Evolutionary conservation across 2,113 vertebrate genomes (phyloP).

Genomic region (Romanogobio albipinnatus): DNA sequence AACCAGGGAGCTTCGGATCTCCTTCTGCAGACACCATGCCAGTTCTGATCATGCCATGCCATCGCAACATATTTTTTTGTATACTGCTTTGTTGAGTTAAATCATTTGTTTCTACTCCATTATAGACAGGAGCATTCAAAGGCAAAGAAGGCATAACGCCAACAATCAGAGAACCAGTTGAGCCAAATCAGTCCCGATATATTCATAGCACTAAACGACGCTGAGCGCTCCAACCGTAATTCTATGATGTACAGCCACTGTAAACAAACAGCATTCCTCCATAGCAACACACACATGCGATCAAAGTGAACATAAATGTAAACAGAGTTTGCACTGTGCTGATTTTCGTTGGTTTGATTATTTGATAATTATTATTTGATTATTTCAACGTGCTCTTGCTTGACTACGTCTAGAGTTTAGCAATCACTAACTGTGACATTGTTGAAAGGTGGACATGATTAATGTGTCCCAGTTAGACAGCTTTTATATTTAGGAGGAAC

Average conservation of each 20-base stretch:
- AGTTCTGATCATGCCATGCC: neutral
- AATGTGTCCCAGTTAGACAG: conserved; percentile 1
- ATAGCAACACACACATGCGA: neutral
- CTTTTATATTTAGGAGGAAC: neutral
- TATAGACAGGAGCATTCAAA: neutral
- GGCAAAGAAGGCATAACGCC: neutral
- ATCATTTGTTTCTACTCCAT: neutral
- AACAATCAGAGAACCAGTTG: neutral
- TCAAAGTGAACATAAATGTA: conserved; percentile 8
- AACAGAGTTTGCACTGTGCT: neutral
- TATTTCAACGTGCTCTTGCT: neutral
- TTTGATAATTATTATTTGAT: neutral
- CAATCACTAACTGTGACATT: conserved; percentile 15
- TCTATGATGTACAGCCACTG: neutral
- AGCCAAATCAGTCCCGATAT: conserved; percentile 9
- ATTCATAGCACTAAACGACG: conserved; percentile 1
- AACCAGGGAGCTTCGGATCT: conserved; percentile 97
- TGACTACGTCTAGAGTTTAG: conserved; percentile 8
- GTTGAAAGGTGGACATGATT: conserved; percentile 26
- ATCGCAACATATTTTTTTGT: neutral
- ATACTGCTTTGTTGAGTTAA: neutral
- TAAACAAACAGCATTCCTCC: conserved; percentile 26
- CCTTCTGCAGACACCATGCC: conserved; percentile 82
- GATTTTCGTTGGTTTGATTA: neutral
- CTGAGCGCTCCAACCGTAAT: neutral